Evolutionary conservation across 2,888 invertebrate genomes (phyloP), one percentile per base, ranked within the genome.

Genomic region (Anoncus sp.): DNA sequence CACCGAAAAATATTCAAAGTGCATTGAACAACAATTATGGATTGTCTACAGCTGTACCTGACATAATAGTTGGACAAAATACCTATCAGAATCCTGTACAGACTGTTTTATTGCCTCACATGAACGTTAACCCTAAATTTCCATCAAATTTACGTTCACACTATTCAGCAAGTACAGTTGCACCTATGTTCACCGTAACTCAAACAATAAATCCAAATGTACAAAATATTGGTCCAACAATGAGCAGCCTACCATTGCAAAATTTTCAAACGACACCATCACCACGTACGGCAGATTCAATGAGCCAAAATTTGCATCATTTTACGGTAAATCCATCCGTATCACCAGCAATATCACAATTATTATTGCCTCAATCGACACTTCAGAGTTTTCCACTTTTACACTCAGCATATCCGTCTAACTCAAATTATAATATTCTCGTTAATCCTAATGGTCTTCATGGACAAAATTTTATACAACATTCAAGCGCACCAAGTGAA

Each of bases 11-110:
- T 51, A 20, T 63, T 20, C 81, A 53, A 22, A 79, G 74, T 62
- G 40, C 83, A 0, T 76, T 83, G 2, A 83, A 82, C 59, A 69
- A 78, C 31, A 81, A 83, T 53, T 77, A 85, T n/a, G 84, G 79
- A n/a, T 43, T 86, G 0, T 81, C 88, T 0, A 85, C 85, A 2
- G 47, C 86, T 0, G 71, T 86, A 9, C 86, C 90, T 0, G 91
- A 91, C 12, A 80, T 90, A 4, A 87, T 91, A 16, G 86, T 90
- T 2, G 91, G 90, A 4, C 90, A 90, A 67, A 90, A 83, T 38
- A 83, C 83, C 4, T 87, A 85, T 20, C 87, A 87, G 5, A 89
- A 83, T 78, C 86, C 89, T 0, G 79, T 88, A 4, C 88, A 87
- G 20, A 81, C 89, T 1, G 71, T 88, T 4, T 22, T 88, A 0